phyloP scores from a whole-genome alignment of 1,140 invertebrate species.

The Thalassaphorura encarpata region DNA sequence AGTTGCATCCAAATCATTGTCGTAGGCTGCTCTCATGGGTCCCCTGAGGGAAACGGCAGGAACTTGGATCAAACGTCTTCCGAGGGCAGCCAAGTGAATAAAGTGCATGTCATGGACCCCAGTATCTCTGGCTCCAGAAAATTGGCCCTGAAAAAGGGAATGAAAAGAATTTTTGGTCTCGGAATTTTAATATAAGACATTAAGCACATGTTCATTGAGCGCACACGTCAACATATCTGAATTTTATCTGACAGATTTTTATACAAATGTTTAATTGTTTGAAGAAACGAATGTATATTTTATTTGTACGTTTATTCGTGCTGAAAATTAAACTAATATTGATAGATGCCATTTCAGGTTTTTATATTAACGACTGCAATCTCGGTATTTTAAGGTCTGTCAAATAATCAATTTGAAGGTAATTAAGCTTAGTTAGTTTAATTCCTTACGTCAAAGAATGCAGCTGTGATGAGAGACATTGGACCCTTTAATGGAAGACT shows the following conservation, averaged over 20 bases:
- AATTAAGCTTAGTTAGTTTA: neutral
- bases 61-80: constrained; percentile 60
- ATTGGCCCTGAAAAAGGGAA: constrained; percentile 21
- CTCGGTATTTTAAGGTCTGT: too few species aligned
- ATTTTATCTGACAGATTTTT: too few species aligned
- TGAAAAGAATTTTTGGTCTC: neutral
- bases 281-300: too few species aligned
- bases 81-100: constrained; percentile 28
- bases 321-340: too few species aligned
- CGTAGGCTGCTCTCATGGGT: constrained; percentile 63
- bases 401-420: too few species aligned
- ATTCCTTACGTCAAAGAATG: constrained; percentile 30
- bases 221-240: too few species aligned
- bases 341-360: too few species aligned
- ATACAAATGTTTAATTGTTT: too few species aligned
- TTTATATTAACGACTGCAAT: too few species aligned
- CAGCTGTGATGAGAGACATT: constrained; percentile 24
- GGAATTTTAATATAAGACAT: neutral
- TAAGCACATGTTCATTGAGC: too few species aligned
- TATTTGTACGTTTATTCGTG: too few species aligned
- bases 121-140: constrained; percentile 21
- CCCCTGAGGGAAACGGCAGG: constrained; percentile 64
- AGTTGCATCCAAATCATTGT: constrained; percentile 67
- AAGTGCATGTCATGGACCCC: constrained; percentile 25
- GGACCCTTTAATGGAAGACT: constrained; percentile 28